Evolutionary conservation across 2,113 vertebrate genomes (phyloP), one percentile per base, ranked within the genome.

Genomic region (Colius striatus): DNA sequence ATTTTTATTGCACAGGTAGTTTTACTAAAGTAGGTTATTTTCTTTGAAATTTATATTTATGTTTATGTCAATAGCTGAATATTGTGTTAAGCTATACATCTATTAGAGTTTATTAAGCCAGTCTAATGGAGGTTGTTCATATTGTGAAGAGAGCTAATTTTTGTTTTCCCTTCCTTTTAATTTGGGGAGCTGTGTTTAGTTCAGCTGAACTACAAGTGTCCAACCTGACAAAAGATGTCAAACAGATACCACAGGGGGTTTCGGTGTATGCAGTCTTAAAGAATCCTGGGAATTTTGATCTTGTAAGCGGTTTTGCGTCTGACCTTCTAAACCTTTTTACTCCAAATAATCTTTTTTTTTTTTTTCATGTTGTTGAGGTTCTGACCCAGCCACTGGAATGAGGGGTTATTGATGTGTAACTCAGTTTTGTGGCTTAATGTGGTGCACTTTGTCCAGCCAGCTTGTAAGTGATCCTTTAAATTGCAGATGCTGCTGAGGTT

Each of bases 1-100:
- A 99, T 99, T 99, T 99, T 98, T 99, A 99, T 98, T 98, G 98
- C 97, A 97, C 98, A 98, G 98, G 98, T 98, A 98, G 98, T 98
- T 98, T 98, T 97, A 98, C 97, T 98, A 98, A 98, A 98, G 97
- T 98, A 98, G 98, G 97, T 98, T 98, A 98, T 98, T 98, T 98
- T 98, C 97, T 98, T 98, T 97, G 96, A 98, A 98, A 98, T 98
- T 98, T 98, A 98, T 98, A 98, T 98, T 98, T 98, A 98, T 98
- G 98, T 98, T 98, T 98, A 97, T 98, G 97, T 98, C 98, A 98
- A 98, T 98, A 98, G 96, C 95, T 92, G 97, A 98, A 98, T 98
- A 98, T 96, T 98, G 92, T 96, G 98, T 98, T 98, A 97, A 97
- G 93, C 96, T 93, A 97, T 97, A 96, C 93, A 94, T 97, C 97